Base-by-base conservation (phyloP, 2,113 vertebrate genomes). In the Brachirus orientalis region DNA sequence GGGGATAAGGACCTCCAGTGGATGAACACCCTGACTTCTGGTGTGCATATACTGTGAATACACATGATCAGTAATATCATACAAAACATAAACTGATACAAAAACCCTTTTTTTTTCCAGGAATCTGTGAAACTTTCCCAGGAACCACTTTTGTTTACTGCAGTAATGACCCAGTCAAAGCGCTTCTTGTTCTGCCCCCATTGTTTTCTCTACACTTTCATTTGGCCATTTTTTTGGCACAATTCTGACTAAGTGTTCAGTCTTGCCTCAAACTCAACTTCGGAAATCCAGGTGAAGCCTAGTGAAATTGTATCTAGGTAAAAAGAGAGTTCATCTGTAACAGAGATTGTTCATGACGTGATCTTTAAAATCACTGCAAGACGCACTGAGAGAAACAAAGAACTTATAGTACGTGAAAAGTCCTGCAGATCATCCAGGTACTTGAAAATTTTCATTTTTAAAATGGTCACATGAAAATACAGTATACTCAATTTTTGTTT, bases 1-100 rank as follows among this genome's bases (percentile, higher is more conserved):
- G 50, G 16, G 77, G 84, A 72, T 62, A 69, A 61, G 56, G 71
- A 81, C 80, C 84, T 78, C 80, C 70, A 20, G 67, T 52, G 50
- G 40, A 63, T 28, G 35, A 62, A 69, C 59, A 70, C 52, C 41
- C 47, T 63, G 40, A 73, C 43, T 67, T 57, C 45, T 53, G 76
- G 40, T 38, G 18, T 55, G 7, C 38, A 61, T 62, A 11, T 69
- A 63, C 64, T 36, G 8, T 57, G 60, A 76, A 69, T 57, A 70
- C 56, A 64, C 28, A 60, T 52, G 17, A 61, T 59, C 10, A 10
- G 72, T 76, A 79, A 74, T 68, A 72, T 74, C 62, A 82, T 69
- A 70, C 44, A 63, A 19, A 18, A 43, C 71, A 61, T 69, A 65
- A 61, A 80, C 54, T 54, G 22, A 72, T 36, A 19, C 45, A 17